Percentiles rank a stretch among this genome's conserved stretches.
phyloP scores from a whole-genome alignment of 2,113 vertebrate genomes.

The Echinops telfairi region DNA sequence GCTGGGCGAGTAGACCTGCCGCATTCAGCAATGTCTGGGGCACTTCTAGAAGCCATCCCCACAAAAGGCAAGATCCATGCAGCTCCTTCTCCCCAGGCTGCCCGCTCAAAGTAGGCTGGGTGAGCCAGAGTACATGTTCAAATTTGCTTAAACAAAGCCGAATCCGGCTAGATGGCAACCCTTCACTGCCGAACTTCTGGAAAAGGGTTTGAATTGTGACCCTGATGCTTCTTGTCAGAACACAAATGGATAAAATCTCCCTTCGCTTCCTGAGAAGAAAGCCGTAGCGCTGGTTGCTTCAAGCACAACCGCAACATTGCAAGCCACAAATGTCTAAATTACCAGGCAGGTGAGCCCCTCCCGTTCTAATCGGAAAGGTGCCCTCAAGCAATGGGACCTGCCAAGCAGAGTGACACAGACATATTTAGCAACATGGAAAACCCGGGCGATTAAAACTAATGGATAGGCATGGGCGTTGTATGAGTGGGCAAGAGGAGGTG shows the following conservation, averaged over 20 bases:
- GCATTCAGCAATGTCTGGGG: not conserved
- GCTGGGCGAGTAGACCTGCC: not conserved
- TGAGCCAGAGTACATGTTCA: not conserved
- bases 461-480: not conserved
- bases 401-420: not conserved
- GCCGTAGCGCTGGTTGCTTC: not conserved
- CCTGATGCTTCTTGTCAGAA: constrained; percentile 23
- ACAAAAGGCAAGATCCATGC: not conserved
- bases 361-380: constrained; percentile 13
- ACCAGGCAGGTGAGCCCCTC: constrained; percentile 56
- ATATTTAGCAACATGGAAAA: not conserved
- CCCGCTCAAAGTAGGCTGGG: not conserved
- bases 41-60: constrained; percentile 1
- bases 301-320: not conserved
- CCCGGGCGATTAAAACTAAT: constrained; percentile 23
- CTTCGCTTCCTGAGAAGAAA: constrained; percentile 39
- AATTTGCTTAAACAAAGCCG: constrained; percentile 9
- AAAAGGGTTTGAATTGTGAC: constrained; percentile 20
- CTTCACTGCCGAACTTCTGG: constrained; percentile 3
- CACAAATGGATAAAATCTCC: constrained; percentile 45
- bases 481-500: not conserved
- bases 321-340: constrained; percentile 51
- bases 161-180: constrained; percentile 43
- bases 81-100: not conserved
- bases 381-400: not conserved